Base-by-base conservation (phyloP, 1,140 invertebrate genomes). In the Helicoverpa zea region DNA sequence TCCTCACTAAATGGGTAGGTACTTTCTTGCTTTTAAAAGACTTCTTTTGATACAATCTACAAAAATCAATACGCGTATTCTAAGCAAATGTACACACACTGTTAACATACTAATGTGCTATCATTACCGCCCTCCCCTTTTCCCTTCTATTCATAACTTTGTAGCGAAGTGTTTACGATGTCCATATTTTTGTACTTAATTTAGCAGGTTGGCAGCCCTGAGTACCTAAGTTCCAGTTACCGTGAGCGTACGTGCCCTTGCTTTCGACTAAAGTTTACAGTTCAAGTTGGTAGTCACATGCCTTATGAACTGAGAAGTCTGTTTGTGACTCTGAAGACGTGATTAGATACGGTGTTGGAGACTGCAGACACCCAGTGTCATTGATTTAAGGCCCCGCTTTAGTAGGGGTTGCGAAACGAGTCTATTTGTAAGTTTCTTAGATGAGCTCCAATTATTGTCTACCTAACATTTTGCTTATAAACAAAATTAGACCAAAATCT, bases 151-250 rank as follows among this genome's bases (percentile, higher is more conserved):
- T 72, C 68, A 72, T 72, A 72, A 68, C 43, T 72, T 72, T 54
- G 14, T 1, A 29, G 52, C 10, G 18, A 52, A 68, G 47, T 54
- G 49, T 72, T 30, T 52, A 72, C 13, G 18, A 14, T 72, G 68
- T 72, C 13, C 49, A 72, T 72, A 52, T 72, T 72, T 52, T 72
- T 52, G 68, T 30, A 49, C 43, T 29, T 72, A 72, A 63, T 61
- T 75, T 47, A 13, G 3, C 10, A 61, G 47, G 35, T 51, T 49
- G 30, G 30, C 18, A 66, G 58, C 30, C 72, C 49, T 63, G 51
- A 11, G n/a, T 10, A n/a, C 47, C 43, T 82, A 84, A 82, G 77
- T 84, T 78, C 72, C 43, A 61, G 54, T 83, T 35, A 35, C 61
- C 77, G 35, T 73, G 77, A 43, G 47, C 49, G 78, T 35, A 80